Evolutionary conservation across 2,888 invertebrate genomes (phyloP), one percentile per base, ranked within the genome.

Genomic region (Ommatoiulus sabulosus): DNA sequence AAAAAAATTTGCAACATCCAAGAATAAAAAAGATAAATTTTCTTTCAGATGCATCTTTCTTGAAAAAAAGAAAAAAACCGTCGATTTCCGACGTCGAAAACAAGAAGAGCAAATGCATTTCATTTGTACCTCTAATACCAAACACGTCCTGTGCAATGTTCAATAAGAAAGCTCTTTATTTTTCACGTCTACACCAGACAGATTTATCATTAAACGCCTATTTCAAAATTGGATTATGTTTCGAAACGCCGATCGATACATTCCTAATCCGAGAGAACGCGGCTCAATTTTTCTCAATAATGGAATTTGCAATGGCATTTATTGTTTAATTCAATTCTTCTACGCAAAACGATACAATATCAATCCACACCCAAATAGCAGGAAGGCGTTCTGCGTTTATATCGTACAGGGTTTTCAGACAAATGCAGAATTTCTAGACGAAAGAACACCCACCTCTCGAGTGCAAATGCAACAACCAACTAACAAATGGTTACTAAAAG

Each of bases 191-290:
- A n/a, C 72, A 72, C 72, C 72, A 72, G 72, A 72, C 72, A 72
- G 72, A 72, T 72, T 72, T 72, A 72, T 72, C 72, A 72, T 72
- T 72, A 72, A 72, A 72, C 72, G 72, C 72, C 24, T 72, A 72
- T 72, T 72, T 72, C 72, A 72, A 72, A 72, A 72, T 72, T 72
- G 72, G 72, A 72, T 72, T 72, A 72, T 72, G 24, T 24, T 24
- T 72, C 24, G 24, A 72, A 72, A 72, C 8, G 24, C 10, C 72
- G 72, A 72, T 72, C 72, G 72, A 72, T 72, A 72, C 24, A 72
- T 72, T 72, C 72, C 72, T 72, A 72, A 72, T 72, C 72, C 72
- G 72, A 72, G 24, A 72, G 72, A 72, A 72, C 24, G 72, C 72
- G 24, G 72, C 72, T 72, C 72, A 72, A 72, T 24, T 72, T 72